Conservation (phyloP, 2,888 invertebrate genomes). For the Diplolepis rosae region DNA sequence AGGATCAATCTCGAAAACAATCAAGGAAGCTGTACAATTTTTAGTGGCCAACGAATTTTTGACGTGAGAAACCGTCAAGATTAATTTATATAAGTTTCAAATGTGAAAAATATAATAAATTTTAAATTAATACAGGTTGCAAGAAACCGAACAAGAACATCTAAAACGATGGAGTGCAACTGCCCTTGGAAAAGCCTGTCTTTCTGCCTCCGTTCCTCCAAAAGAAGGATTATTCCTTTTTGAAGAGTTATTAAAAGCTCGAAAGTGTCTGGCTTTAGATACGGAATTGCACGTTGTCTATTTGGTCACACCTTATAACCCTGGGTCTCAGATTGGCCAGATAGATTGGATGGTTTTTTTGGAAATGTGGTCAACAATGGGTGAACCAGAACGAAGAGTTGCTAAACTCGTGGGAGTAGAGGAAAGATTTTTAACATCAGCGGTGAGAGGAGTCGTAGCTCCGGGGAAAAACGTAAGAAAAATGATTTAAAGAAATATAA, state of each 20-base stretch:
- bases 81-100: constrained; percentile 3
- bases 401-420: constrained; percentile 91
- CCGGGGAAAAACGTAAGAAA: constrained; percentile 59
- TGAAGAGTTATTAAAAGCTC: constrained; percentile 90
- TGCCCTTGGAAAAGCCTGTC: constrained; percentile 92
- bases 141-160: constrained; percentile 50
- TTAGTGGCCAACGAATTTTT: constrained; percentile 89
- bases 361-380: constrained; percentile 87
- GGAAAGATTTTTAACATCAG: constrained; percentile 88
- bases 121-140: constrained; percentile 47
- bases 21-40: constrained; percentile 81
- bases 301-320: constrained; percentile 94
- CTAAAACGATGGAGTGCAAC: constrained; percentile 81
- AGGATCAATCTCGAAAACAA: constrained; percentile 65
- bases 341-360: constrained; percentile 88
- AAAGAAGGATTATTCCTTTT: constrained; percentile 93
- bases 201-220: constrained; percentile 95
- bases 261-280: constrained; percentile 92
- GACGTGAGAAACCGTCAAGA: constrained; percentile 63
- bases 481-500: not conserved
- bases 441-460: constrained; percentile 81
- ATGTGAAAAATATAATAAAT: too few relatives aligned
- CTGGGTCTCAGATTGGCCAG: constrained; percentile 84
- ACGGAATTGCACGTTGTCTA: constrained; percentile 97
- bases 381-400: constrained; percentile 87